Percentiles rank a stretch among this genome's conserved stretches.
Conservation (phyloP, 2,888 invertebrate species). For the Cephus sareptanus region DNA sequence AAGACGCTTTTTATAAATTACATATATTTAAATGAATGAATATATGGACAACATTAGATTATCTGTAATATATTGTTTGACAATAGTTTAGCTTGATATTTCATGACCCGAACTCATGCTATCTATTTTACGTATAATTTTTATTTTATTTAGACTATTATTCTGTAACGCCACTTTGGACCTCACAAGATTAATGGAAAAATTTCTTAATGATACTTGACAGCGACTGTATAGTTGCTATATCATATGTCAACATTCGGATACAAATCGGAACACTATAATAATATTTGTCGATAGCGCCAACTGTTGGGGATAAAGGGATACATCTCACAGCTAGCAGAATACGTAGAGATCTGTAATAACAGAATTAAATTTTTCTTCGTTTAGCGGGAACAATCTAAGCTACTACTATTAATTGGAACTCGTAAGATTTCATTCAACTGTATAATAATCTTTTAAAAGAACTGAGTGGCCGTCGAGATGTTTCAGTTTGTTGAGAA, state of each 20-base stretch:
- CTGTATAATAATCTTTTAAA: constrained; percentile 2
- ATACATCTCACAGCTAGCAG: not conserved
- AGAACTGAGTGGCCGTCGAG: constrained; percentile 1
- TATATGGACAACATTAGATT: not conserved
- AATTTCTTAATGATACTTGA: not conserved
- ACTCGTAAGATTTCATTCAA: not conserved
- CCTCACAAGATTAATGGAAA: not conserved
- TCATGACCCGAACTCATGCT: not conserved
- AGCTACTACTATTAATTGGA: not conserved
- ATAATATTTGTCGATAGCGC: not conserved
- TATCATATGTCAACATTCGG: not conserved
- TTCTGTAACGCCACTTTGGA: not conserved
- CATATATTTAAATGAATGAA: not conserved
- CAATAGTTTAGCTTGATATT: not conserved
- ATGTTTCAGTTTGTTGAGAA: not conserved
- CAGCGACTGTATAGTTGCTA: not conserved
- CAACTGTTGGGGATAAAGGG: not conserved
- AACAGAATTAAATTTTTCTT: not conserved
- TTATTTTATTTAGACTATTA: not conserved
- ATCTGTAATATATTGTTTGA: not conserved
- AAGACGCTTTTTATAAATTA: not conserved
- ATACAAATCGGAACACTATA: not conserved
- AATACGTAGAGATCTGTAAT: not conserved
- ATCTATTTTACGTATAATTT: not conserved
- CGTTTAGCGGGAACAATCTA: not conserved